Base-by-base conservation (phyloP, 2,797 vertebrate species). In the Mormyrus hasselquistii region DNA sequence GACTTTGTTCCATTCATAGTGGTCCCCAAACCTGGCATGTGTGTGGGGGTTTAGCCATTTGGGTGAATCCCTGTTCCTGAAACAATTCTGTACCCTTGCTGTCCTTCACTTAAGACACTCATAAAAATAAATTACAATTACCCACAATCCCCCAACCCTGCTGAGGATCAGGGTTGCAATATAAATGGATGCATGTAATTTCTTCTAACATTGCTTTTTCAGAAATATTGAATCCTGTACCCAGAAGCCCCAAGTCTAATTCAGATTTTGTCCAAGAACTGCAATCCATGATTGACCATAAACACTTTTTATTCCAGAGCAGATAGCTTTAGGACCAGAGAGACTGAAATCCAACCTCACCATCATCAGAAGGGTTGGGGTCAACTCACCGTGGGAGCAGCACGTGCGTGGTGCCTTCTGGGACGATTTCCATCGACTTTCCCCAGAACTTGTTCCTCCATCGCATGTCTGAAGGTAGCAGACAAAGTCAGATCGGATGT, bases 381-480 rank as follows among this genome's bases (percentile, higher is more conserved):
- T 91, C 1, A 12, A 96, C 97, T 97, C 96, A 99, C 99, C 86
- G 94, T 89, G 98, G 98, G 90, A 99, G 95, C 88, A 94, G 97
- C 90, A 99, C 96, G 2, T 99, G 97, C 4, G 97, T 98, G 91
- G 97, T 98, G 94, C 99, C 98, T 92, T 98, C 95, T 82, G 98
- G 99, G 93, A 99, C 97, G 4, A 99, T 99, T 95, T 99, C 99
- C 97, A 99, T 99, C 89, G 99, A 98, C 95, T 99, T 99, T 0
- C 99, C 99, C 99, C 99, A 99, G 95, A 99, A 99, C 93, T 99
- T 99, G 92, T 99, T 99, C 96, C 98, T 99, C 98, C 98, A 99
- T 89, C 98, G 97, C 89, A 99, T 94, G 94, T 99, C 99, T 99
- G 93, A 93, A 95, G 95, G 12, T 93, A 73, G 91, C 88, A 65